Conservation (phyloP, 2,888 invertebrate species). For the Euplagia quadripunctaria region DNA sequence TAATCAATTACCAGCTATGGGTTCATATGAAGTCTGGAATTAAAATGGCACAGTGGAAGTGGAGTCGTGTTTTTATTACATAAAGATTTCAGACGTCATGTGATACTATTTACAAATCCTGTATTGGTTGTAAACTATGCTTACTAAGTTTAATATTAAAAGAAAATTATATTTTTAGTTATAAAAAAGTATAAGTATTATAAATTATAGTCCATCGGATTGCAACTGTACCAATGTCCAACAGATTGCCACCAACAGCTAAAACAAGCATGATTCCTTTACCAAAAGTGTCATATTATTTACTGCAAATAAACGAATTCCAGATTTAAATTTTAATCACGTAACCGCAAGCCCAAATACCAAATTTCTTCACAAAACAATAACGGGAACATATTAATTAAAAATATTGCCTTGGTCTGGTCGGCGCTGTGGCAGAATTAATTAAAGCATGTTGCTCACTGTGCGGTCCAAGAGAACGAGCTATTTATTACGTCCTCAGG, state of each 20-base stretch:
- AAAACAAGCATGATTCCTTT: neutral
- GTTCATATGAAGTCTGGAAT: no score
- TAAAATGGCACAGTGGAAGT: no score
- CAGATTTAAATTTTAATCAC: neutral
- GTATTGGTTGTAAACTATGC: no score
- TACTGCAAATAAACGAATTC: neutral
- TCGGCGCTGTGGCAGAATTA: conserved; percentile 60
- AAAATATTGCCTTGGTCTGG: conserved; percentile 61
- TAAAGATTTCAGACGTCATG: no score
- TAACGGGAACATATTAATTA: conserved; percentile 59
- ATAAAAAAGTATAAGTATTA: no score
- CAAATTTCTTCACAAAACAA: conserved; percentile 27
- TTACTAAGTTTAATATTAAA: no score
- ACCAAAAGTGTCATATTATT: neutral
- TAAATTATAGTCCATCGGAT: no score
- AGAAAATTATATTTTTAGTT: no score
- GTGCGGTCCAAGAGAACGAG: conserved; percentile 37
- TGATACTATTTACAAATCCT: no score
- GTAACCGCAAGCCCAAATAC: neutral
- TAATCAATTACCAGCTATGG: no score
- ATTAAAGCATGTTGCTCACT: conserved; percentile 56
- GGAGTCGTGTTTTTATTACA: no score
- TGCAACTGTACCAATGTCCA: no score
- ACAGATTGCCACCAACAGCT: neutral
- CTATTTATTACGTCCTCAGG: conserved; percentile 43